Evolutionary conservation across 1,140 invertebrate species (phyloP).

Genomic region (Heliconius hermathena): DNA sequence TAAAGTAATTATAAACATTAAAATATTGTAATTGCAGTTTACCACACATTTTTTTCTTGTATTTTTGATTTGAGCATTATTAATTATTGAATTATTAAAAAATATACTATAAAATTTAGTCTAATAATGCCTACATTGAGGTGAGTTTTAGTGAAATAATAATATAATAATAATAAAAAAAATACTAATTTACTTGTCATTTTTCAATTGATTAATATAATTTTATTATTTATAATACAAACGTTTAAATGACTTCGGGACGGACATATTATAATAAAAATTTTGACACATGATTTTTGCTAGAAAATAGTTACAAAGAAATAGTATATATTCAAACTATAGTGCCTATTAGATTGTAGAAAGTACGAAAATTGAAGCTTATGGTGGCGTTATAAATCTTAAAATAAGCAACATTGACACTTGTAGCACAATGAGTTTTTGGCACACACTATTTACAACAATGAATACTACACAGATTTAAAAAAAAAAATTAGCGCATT

Average conservation of each 20-base stretch:
- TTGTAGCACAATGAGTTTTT: slow-evolving; percentile 29
- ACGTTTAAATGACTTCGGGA: slow-evolving; percentile 75
- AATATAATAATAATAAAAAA: background rate
- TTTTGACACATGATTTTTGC: slow-evolving; percentile 21
- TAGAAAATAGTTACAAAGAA: slow-evolving; percentile 13
- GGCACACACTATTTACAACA: slow-evolving; percentile 34
- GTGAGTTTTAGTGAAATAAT: slow-evolving; percentile 3
- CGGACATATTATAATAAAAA: slow-evolving; percentile 67
- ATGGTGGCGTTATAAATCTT: slow-evolving; percentile 2
- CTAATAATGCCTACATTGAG: slow-evolving; percentile 1
- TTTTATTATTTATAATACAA: slow-evolving; percentile 55
- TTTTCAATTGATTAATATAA: slow-evolving; percentile 6
- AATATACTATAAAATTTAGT: slow-evolving; percentile 10
- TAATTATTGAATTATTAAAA: slow-evolving; percentile 46
- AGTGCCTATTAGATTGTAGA: background rate
- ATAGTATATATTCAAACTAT: background rate
- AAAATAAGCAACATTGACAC: slow-evolving; percentile 18
- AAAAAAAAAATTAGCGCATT: background rate
- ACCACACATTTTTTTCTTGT: slow-evolving; percentile 17
- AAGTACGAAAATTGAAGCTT: background rate
- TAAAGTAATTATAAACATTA: slow-evolving; percentile 26
- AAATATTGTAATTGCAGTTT: slow-evolving; percentile 49
- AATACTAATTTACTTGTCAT: slow-evolving; percentile 1
- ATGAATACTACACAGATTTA: background rate
- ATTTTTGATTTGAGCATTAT: slow-evolving; percentile 64